Conservation (phyloP, 2,113 vertebrate genomes). For the Oncorhynchus keta region DNA sequence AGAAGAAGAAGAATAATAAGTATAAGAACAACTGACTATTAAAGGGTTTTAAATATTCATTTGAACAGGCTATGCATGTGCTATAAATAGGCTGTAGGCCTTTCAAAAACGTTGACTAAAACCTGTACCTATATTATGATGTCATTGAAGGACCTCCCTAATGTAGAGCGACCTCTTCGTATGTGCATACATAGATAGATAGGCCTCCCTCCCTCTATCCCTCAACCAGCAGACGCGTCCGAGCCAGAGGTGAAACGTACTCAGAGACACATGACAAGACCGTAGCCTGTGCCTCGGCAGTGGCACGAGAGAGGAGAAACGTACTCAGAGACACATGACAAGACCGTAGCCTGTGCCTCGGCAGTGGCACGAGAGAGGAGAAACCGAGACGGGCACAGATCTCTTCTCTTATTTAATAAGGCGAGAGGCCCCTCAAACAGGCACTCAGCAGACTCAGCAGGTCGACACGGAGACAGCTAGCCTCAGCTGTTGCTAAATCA, state of each 20-base stretch:
- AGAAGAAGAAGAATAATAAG: too few relatives aligned
- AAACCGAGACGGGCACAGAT: constrained; percentile 39
- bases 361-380: not conserved
- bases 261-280: constrained; percentile 32
- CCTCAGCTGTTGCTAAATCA: constrained; percentile 88
- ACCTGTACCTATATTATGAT: too few relatives aligned
- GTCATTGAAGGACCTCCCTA: too few relatives aligned
- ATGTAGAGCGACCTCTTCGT: too few relatives aligned
- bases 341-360: constrained; percentile 3
- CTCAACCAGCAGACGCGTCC: not conserved
- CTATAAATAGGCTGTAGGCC: too few relatives aligned
- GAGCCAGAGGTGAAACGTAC: constrained; percentile 4
- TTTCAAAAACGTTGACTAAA: too few relatives aligned
- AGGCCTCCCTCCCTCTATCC: too few relatives aligned
- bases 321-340: too few relatives aligned
- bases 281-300: not conserved
- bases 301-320: not conserved
- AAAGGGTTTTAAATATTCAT: too few relatives aligned
- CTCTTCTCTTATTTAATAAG: constrained; percentile 59
- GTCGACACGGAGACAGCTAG: constrained; percentile 60
- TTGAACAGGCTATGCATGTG: too few relatives aligned
- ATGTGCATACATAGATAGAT: too few relatives aligned
- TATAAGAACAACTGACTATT: too few relatives aligned
- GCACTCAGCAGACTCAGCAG: constrained; percentile 76
- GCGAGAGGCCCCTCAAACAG: constrained; percentile 84